Percentiles rank a stretch among this genome's conserved stretches.
phyloP scores from a whole-genome alignment of 2,888 invertebrate species.

The Harpalus rufipes region DNA sequence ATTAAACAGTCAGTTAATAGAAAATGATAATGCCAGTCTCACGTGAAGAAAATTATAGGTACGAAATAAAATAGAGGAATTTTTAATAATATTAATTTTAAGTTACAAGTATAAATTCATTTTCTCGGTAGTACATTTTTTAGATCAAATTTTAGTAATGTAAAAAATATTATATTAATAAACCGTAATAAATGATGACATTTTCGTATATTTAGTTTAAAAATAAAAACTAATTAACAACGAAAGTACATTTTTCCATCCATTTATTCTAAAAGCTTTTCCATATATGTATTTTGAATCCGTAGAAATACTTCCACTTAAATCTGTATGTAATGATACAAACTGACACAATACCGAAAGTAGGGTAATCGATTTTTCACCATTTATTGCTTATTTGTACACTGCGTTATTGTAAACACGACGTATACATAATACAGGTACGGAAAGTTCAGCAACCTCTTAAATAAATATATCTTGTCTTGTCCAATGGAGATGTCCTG shows the following conservation, averaged over 20 bases:
- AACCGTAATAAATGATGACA: background rate
- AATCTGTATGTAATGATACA: background rate
- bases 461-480: background rate
- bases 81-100: no score
- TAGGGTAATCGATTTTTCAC: background rate
- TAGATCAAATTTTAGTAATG: no score
- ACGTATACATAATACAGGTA: background rate
- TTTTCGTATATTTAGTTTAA: background rate
- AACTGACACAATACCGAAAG: background rate
- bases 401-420: background rate
- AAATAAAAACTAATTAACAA: background rate
- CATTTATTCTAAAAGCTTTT: background rate
- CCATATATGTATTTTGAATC: background rate
- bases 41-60: no score
- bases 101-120: no score
- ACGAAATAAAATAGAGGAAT: no score
- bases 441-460: background rate
- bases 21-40: no score
- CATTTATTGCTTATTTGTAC: background rate
- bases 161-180: no score
- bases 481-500: background rate
- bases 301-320: background rate
- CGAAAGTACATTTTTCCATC: background rate
- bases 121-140: no score
- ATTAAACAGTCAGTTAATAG: no score